Evolutionary conservation across 2,797 vertebrate genomes (phyloP), one percentile per base, ranked within the genome.

Genomic region (Loris lydekkerianus): DNA sequence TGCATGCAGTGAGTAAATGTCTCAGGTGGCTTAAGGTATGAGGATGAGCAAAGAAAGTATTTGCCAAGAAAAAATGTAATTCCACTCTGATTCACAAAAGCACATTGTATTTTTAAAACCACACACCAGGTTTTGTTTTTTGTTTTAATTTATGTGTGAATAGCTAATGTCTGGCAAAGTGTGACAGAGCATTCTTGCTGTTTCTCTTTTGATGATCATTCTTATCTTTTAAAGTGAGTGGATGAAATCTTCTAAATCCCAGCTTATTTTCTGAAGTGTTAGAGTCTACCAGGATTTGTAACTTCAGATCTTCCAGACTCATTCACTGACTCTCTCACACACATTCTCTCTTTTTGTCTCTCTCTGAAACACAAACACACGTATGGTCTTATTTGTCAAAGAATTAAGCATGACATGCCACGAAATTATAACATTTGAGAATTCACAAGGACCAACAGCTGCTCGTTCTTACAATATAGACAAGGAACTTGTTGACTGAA

Each of bases 101-200:
- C 58, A 37, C 29, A 6, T 29, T 4, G 7, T 53, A 10, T 84
- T 92, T 94, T 81, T 94, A 80, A 73, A 96, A 91, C 56, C 40
- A 25, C 31, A 40, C 29, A 31, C 80, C n/a, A 49, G 56, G 76
- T 73, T 90, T 94, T 65, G 46, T 20, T 88, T 72, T 96, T 53
- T 72, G 29, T 87, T 97, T 82, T 93, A 95, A 80, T 97, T 69
- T 94, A n/a, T 67, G 43, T 96, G 69, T 93, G 76, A 97, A 61
- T 61, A 73, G 43, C 8, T 20, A 29, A 91, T 85, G 46, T 23
- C 86, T 91, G 86, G 89, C 65, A 34, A 86, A 34, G 69, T 73
- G n/a, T 89, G 13, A 23, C 60, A 95, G 60, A 84, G 21, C 82
- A 91, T 91, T 93, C 58, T 92, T 97, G 91, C 60, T 69, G 14